Conservation (phyloP, 2,888 invertebrate species). For the Arenicola marina region DNA sequence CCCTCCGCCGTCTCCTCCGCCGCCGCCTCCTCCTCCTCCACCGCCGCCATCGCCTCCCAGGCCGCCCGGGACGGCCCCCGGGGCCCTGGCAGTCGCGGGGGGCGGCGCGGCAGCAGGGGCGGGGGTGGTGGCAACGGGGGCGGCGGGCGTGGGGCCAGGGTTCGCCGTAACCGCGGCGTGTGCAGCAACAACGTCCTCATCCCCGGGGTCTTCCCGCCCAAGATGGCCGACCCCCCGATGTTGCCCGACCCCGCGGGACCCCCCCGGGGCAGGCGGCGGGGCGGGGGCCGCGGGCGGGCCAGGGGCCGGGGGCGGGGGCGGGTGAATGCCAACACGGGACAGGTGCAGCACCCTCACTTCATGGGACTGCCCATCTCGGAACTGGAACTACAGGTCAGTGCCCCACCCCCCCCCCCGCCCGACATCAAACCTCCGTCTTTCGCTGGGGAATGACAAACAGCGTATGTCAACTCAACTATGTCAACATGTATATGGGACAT, state of each 20-base stretch:
- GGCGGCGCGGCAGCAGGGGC: constrained; percentile 5
- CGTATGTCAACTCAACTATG: no score
- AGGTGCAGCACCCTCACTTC: no score
- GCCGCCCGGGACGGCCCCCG: not conserved
- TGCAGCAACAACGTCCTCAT: not conserved
- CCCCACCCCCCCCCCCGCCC: no score
- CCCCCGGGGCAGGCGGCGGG: constrained; percentile 4
- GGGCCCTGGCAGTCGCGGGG: not conserved
- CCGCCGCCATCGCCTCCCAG: constrained; percentile 5
- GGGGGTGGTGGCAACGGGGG: constrained; percentile 14
- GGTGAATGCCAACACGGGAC: not conserved
- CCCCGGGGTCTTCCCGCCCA: not conserved
- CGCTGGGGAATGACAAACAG: no score
- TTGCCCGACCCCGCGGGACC: not conserved
- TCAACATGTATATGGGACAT: no score
- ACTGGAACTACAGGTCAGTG: constrained; percentile 1
- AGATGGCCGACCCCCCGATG: not conserved
- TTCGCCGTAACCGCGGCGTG: not conserved
- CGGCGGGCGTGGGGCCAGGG: not conserved
- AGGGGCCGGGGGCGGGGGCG: constrained; percentile 14
- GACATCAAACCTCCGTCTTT: no score
- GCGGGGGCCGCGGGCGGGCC: constrained; percentile 24
- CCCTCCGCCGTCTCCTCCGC: constrained; percentile 4
- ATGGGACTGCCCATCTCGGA: constrained; percentile 1
- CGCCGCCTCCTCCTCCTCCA: not conserved